Percentiles rank a stretch among this genome's conserved stretches.
These are phyloP conservation scores for Antennarius maculatus DNA, from an alignment of 2,797 vertebrate genomes.

Conservation along the genomic window DNA sequence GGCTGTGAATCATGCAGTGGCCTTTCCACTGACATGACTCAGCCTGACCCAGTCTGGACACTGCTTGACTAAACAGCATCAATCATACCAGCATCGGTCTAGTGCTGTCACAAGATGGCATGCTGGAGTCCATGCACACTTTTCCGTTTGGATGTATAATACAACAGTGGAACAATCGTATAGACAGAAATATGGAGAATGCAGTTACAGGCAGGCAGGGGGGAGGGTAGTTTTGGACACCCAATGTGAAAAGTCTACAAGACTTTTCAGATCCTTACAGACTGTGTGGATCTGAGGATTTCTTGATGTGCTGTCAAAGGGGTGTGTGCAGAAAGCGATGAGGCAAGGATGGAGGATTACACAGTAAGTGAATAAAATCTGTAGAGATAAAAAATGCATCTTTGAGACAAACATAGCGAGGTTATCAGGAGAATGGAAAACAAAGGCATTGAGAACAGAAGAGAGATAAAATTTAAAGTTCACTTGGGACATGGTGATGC, in stretches of 20 bases:
- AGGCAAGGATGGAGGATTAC: conserved; percentile 40
- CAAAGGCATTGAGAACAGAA: conserved; percentile 6
- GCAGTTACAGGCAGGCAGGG: not conserved
- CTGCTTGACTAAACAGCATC: conserved; percentile 45
- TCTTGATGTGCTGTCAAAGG: conserved; percentile 32
- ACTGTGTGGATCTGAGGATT: conserved; percentile 35
- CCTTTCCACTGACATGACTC: conserved; percentile 61
- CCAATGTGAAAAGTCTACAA: conserved; percentile 21
- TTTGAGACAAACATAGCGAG: conserved; percentile 13
- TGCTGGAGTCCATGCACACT: not conserved
- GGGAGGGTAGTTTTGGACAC: conserved; percentile 5
- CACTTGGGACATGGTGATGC: not conserved
- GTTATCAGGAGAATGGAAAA: conserved; percentile 25
- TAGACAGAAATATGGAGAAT: conserved; percentile 10
- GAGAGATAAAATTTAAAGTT: conserved; percentile 5
- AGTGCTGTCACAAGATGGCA: not conserved
- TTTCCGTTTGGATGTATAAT: not conserved
- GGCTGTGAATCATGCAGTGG: conserved; percentile 61
- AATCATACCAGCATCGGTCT: conserved; percentile 32
- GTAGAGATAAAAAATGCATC: conserved; percentile 37
- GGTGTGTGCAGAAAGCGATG: conserved; percentile 18
- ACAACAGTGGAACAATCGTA: not conserved
- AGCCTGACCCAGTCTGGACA: conserved; percentile 59
- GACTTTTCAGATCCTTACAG: conserved; percentile 29
- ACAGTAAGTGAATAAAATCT: conserved; percentile 29